Conservation (phyloP, 2,113 vertebrate genomes). For the Hipposideros armiger region DNA sequence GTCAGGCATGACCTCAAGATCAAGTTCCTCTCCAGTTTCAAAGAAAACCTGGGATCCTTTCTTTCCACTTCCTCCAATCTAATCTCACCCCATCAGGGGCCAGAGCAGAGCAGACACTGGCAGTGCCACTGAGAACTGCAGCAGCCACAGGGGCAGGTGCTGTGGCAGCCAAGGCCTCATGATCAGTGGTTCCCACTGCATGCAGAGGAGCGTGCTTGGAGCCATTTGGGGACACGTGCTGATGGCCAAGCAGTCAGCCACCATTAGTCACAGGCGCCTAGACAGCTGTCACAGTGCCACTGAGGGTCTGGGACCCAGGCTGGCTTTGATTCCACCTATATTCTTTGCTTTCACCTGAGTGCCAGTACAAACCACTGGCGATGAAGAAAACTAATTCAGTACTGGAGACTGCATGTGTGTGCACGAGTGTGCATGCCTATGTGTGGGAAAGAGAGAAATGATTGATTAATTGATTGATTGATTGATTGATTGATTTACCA, state of each 20-base stretch:
- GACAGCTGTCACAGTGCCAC: constrained; percentile 13
- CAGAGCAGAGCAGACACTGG: not conserved
- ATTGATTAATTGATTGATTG: not conserved
- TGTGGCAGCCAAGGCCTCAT: not conserved
- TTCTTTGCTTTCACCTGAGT: constrained; percentile 1
- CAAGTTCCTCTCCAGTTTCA: not conserved
- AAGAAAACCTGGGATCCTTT: not conserved
- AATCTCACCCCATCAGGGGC: not conserved
- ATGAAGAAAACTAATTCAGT: not conserved
- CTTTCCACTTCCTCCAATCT: not conserved
- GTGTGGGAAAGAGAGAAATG: not conserved
- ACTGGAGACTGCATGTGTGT: not conserved
- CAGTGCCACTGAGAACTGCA: not conserved
- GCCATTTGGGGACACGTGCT: not conserved
- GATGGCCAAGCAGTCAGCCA: not conserved
- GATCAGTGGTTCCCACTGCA: not conserved
- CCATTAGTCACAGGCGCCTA: not conserved
- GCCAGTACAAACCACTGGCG: not conserved
- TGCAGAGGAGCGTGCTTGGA: not conserved
- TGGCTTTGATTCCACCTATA: not conserved
- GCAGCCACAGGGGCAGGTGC: not conserved
- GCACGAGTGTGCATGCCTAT: no score
- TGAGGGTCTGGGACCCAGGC: not conserved
- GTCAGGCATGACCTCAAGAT: not conserved
- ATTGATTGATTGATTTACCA: not conserved